Evolutionary conservation across 2,113 vertebrate species (phyloP).

Genomic region (Butorides virescens): DNA sequence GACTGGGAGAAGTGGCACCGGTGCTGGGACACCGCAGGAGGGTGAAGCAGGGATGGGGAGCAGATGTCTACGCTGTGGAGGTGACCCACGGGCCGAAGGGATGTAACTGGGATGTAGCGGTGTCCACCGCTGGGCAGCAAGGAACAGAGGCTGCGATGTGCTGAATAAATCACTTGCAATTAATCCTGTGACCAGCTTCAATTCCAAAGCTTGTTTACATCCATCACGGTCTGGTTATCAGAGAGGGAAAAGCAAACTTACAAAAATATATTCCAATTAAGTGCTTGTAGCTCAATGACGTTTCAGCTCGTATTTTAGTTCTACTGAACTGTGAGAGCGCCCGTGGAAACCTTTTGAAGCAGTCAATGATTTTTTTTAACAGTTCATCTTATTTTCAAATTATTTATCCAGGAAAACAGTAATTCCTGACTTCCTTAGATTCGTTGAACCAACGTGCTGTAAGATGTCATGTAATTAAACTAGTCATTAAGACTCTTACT

Average conservation of each 20-base stretch:
- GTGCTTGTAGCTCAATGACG: background rate
- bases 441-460: background rate
- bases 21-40: too few species aligned
- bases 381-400: slow-evolving; percentile 23
- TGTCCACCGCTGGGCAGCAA: background rate
- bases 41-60: background rate
- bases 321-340: background rate
- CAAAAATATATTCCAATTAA: background rate
- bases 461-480: slow-evolving; percentile 37
- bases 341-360: slow-evolving; percentile 2
- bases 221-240: background rate
- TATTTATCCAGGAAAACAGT: background rate
- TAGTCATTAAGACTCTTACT: slow-evolving; percentile 32
- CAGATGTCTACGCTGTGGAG: rapidly evolving
- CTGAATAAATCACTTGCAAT: background rate
- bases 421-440: background rate
- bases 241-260: background rate
- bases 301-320: background rate
- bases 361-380: slow-evolving; percentile 29
- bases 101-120: rapidly evolving
- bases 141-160: background rate
- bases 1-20: background rate
- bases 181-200: background rate
- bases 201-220: background rate
- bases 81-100: rapidly evolving